Evolutionary conservation across 92 coral and sea anemone genomes (phyloP), one percentile per base, ranked within the genome.

Genomic region (Umimayanthus kanabou): DNA sequence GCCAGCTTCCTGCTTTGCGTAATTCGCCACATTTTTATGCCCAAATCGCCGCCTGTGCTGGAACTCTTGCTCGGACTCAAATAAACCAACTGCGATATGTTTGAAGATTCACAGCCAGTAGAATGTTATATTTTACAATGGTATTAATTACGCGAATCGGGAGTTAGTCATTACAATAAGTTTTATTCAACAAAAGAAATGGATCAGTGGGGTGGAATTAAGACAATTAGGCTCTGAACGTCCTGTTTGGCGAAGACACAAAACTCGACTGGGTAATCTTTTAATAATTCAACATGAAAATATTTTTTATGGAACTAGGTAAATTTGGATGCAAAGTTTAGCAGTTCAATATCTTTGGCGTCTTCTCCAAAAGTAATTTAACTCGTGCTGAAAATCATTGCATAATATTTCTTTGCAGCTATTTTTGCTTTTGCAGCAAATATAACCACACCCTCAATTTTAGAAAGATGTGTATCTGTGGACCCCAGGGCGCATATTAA

Each of bases 1-100:
- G 98, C 98, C 25, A 95, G 98, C 83, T 95, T 95, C 84, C 98
- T 90, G 23, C 92, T 95, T 57, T 95, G 94, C 7, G 98, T 95
- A 4, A 95, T 95, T 79, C 98, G 89, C 98, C 98, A 95, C 98
- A 95, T 95, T 79, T 82, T 90, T 45, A 91, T 25, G 80, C 57
- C 79, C 39, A 29, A 81, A 65, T 57, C 66, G 71, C 77, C 67
- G 87, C 30, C 67, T 69, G 87, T 30, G 9, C 55, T 55, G 77
- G 78, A 20, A 47, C 87, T 83, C 77, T 55, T 20, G 66, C 26
- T 83, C 18, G 77, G 26, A 82, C 66, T 69, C 87, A 45, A 81
- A 81, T 58, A 81, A 64, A 65, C 76, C 85, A 43, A 81, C 85
- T 66, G 76, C 57, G 13, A 18, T 45, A 47, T 83, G 87, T 83